Conservation (phyloP, 2,888 invertebrate genomes). For the Conus canariensis region DNA sequence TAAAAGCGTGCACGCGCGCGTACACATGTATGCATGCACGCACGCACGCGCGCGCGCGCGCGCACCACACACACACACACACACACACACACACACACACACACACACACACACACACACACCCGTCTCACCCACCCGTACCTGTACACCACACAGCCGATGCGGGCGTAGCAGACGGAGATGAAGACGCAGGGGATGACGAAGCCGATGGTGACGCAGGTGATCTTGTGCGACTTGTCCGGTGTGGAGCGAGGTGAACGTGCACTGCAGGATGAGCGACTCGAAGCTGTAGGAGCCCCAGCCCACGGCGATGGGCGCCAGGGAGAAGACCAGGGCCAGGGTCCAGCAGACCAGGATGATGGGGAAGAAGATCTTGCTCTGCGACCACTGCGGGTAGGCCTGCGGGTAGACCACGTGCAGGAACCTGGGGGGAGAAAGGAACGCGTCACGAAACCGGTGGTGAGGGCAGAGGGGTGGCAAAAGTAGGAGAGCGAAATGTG, state of each 20-base stretch:
- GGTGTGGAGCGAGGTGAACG: constrained; percentile 54
- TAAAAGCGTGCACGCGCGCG: neutral
- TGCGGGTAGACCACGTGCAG: constrained; percentile 56
- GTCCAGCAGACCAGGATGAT: constrained; percentile 64
- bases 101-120: constrained; percentile 23
- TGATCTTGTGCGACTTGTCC: constrained; percentile 67
- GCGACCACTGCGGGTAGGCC: constrained; percentile 62
- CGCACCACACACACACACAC: constrained; percentile 19
- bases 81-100: neutral
- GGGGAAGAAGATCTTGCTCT: constrained; percentile 55
- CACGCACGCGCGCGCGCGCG: neutral
- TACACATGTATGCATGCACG: neutral
- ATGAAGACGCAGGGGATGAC: constrained; percentile 69
- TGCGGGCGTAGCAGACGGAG: constrained; percentile 66
- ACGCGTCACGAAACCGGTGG: neutral
- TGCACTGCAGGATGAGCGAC: constrained; percentile 65
- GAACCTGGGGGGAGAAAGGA: constrained; percentile 47
- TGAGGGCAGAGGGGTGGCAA: neutral
- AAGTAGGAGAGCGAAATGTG: too few species aligned
- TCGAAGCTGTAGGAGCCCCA: constrained; percentile 68
- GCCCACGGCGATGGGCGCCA: constrained; percentile 61
- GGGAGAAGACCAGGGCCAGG: constrained; percentile 61
- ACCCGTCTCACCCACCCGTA: neutral
- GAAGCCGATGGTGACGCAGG: constrained; percentile 65
- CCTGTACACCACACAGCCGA: constrained; percentile 64